phyloP scores from a whole-genome alignment of 2,888 invertebrate species.

The Teinopalpus imperialis region DNA sequence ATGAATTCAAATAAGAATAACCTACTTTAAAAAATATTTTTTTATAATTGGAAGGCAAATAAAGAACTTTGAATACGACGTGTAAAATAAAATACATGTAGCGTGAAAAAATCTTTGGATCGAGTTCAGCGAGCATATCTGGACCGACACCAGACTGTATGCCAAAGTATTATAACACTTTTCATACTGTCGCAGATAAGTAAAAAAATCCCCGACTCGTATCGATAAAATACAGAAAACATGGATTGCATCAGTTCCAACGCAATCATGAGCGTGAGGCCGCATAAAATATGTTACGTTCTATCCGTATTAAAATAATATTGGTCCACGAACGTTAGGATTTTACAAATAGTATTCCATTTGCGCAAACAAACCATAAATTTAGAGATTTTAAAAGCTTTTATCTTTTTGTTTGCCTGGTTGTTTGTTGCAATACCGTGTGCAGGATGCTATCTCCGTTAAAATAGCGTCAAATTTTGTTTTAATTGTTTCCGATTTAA shows the following conservation, averaged over 20 bases:
- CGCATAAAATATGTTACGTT: slow-evolving; percentile 43
- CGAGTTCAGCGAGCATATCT: slow-evolving; percentile 5
- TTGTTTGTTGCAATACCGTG: slow-evolving; percentile 20
- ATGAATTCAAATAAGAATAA: no score
- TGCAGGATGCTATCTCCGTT: slow-evolving; percentile 8
- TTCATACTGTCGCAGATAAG: slow-evolving; percentile 1
- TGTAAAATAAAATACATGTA: not conserved
- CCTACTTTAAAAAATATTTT: no score
- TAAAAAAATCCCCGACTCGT: not conserved
- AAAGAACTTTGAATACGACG: no score
- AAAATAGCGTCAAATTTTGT: slow-evolving; percentile 5
- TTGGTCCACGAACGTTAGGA: slow-evolving; percentile 36
- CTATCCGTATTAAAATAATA: slow-evolving; percentile 45
- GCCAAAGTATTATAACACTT: slow-evolving; percentile 9
- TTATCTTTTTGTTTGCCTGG: slow-evolving; percentile 47
- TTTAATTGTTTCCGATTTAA: slow-evolving; percentile 2
- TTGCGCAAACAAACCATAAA: slow-evolving; percentile 60
- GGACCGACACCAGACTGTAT: not conserved
- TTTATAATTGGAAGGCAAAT: no score
- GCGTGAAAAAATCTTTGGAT: not conserved
- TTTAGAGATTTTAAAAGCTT: slow-evolving; percentile 57
- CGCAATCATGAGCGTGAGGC: slow-evolving; percentile 42
- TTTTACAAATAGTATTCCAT: slow-evolving; percentile 61
- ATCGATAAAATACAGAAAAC: slow-evolving; percentile 10
- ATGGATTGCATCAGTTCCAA: slow-evolving; percentile 25